Evolutionary conservation across 2,797 vertebrate genomes (phyloP).

Genomic region (Eptatretus atami): DNA sequence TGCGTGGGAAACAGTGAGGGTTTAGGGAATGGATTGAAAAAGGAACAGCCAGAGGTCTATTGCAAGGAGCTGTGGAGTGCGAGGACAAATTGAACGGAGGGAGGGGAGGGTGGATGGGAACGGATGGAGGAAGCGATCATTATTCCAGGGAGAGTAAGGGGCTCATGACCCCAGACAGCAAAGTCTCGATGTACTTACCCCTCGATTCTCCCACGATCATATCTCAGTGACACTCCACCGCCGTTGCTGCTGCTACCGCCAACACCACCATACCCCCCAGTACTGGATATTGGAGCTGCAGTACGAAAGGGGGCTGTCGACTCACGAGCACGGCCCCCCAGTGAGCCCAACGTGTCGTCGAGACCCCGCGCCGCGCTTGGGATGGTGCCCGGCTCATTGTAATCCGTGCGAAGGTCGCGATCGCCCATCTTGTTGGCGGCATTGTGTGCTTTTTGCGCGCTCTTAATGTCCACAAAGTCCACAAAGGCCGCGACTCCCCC

Average conservation of each 20-base stretch:
- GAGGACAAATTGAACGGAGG: too few species aligned
- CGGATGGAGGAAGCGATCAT: too few species aligned
- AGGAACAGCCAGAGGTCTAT: too few species aligned
- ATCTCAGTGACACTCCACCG: background rate
- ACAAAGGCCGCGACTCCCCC: conserved; percentile 96
- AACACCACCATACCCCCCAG: background rate
- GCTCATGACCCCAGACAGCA: too few species aligned
- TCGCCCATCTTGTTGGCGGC: conserved; percentile 99
- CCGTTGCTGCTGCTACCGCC: background rate
- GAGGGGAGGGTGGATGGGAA: too few species aligned
- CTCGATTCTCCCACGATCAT: too few species aligned
- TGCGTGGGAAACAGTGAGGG: too few species aligned
- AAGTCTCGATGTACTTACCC: too few species aligned
- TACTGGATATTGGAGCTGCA: background rate
- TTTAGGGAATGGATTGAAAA: too few species aligned
- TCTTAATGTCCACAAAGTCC: conserved; percentile 99
- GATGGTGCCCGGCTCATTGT: conserved; percentile 97
- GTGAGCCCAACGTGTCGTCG: background rate
- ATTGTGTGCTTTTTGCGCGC: conserved; percentile 97
- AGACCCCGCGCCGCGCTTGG: conserved; percentile 22
- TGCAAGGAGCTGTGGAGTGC: too few species aligned
- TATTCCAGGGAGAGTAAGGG: too few species aligned
- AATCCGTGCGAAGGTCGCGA: conserved; percentile 97
- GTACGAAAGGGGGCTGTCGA: too few species aligned
- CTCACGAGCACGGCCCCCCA: background rate